phyloP scores from a whole-genome alignment of 2,888 invertebrate species.

The Phasia obesa region DNA sequence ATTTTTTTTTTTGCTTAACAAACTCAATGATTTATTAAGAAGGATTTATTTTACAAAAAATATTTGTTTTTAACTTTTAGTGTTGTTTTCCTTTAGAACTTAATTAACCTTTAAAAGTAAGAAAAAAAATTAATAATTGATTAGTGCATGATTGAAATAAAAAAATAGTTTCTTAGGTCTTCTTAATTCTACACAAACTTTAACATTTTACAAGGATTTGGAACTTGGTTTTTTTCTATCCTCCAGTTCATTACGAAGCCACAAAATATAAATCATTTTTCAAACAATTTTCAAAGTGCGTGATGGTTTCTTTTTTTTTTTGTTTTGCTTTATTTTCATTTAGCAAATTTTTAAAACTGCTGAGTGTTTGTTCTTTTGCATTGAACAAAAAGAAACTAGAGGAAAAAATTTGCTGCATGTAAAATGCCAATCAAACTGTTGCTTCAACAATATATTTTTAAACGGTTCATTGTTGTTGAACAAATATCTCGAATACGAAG shows the following conservation, averaged over 20 bases:
- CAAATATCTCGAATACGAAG: not conserved
- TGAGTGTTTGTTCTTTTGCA: not conserved
- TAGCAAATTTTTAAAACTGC: not conserved
- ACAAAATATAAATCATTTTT: constrained; percentile 7
- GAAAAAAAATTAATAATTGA: no score
- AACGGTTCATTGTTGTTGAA: constrained; percentile 10
- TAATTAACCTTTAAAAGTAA: no score
- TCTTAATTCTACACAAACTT: no score
- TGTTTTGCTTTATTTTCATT: not conserved
- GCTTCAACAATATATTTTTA: constrained; percentile 27
- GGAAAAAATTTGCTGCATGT: not conserved
- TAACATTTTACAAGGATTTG: not conserved
- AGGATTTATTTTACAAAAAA: no score
- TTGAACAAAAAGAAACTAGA: not conserved
- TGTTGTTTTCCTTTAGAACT: no score
- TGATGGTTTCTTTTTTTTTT: not conserved
- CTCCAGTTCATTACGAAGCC: constrained; percentile 16
- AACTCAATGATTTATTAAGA: no score
- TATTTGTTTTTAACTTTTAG: no score
- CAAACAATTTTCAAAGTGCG: not conserved
- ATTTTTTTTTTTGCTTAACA: no score
- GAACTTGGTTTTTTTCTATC: not conserved
- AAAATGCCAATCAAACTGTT: constrained; percentile 53
- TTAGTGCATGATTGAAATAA: no score
- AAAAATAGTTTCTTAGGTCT: no score